Evolutionary conservation across 2,113 vertebrate species (phyloP), one percentile per base, ranked within the genome.

Genomic region (Percopsis transmontana): DNA sequence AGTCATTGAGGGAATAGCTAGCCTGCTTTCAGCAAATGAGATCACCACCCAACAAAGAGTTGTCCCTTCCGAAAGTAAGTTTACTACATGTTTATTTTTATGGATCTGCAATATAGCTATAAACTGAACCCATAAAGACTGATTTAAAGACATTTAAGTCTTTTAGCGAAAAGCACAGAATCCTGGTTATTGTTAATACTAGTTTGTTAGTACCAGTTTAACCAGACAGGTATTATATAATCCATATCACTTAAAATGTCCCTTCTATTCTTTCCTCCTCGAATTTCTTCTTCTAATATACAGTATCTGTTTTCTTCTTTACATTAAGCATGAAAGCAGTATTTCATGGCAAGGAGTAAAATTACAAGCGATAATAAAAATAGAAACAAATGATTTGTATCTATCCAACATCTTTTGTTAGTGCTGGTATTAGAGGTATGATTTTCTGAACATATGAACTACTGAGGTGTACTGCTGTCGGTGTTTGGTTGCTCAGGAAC

Each of bases 401-500:
- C 10, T 23, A 10, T 53, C 5, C 27, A 6, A 33, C 45, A 74
- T 27, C 54, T 64, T 64, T 11, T 61, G 56, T 56, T 59, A 55
- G 48, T 38, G 15, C 20, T 23, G 21, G 42, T 58, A 48, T 67
- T 72, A 75, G 69, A 77, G 73, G 55, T 68, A 18, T 53, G 58
- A 81, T 71, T 66, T 53, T 59, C 16, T 75, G 82, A 82, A 81
- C 76, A 77, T 42, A 18, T 39, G 58, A 47, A 47, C 15, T 47
- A 47, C 45, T 47, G n/a, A 47, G 45, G 54, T 16, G 33, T 19
- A 50, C 69, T 55, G 61, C 77, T 70, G 78, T 80, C 65, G 57
- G 63, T 79, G 80, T 81, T 86, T 84, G 82, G 85, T 85, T 76
- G 70, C 62, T 60, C 54, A 0, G 57, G 65, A 19, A 44, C 48